Evolutionary conservation across 2,888 invertebrate species (phyloP).

Genomic region (Lamellibrachia columna): DNA sequence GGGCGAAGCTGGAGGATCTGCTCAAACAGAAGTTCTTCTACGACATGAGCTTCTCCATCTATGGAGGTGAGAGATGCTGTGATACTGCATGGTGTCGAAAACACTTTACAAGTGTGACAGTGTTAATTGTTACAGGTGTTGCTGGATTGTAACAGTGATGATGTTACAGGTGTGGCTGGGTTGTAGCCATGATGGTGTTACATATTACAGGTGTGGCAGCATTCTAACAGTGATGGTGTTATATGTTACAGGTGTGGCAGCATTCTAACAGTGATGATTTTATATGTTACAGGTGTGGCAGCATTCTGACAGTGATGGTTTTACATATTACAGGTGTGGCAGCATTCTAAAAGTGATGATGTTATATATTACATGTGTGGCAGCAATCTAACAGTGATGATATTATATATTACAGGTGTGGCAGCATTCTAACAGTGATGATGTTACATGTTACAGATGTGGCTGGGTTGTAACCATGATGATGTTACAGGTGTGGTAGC

Average conservation of each 20-base stretch:
- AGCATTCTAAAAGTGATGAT: slow-evolving; percentile 76
- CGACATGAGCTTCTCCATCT: slow-evolving; percentile 98
- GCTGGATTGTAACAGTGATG: neutral
- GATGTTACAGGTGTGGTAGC: slow-evolving; percentile 71
- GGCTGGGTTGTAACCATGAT: neutral
- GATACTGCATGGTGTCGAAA: slow-evolving; percentile 56
- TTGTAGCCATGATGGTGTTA: slow-evolving; percentile 72
- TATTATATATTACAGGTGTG: too few species aligned
- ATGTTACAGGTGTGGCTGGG: slow-evolving; percentile 72
- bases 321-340: slow-evolving; percentile 67
- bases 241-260: slow-evolving; percentile 69
- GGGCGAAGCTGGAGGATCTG: slow-evolving; percentile 94
- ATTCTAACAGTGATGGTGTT: slow-evolving; percentile 67
- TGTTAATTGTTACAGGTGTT: neutral
- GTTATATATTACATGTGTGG: neutral
- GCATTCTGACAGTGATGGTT: neutral
- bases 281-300: neutral
- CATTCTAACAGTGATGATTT: slow-evolving; percentile 74
- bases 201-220: slow-evolving; percentile 71
- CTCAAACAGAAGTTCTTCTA: slow-evolving; percentile 96
- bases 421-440: neutral
- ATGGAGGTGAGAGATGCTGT: slow-evolving; percentile 83
- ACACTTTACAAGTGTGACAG: neutral
- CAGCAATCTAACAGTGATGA: neutral
- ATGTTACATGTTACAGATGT: neutral